Conservation (phyloP, 1,140 invertebrate species). For the Fopius arisanus region DNA sequence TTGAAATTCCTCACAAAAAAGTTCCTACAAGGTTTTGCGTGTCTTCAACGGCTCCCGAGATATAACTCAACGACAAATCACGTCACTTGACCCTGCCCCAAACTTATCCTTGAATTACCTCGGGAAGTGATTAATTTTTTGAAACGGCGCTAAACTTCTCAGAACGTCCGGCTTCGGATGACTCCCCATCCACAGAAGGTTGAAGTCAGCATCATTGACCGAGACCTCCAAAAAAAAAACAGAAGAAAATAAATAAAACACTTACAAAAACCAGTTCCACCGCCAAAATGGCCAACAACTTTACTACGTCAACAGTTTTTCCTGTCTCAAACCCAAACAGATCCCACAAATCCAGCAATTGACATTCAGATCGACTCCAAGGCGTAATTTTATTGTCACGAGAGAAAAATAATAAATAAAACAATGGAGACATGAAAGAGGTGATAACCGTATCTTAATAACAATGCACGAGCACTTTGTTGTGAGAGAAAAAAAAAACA, state of each 20-base stretch:
- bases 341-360: background rate
- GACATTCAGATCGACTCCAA: background rate
- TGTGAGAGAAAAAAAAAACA: background rate
- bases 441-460: background rate
- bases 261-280: background rate
- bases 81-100: constrained; percentile 24
- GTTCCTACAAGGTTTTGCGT: no score
- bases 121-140: constrained; percentile 94
- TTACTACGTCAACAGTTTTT: background rate
- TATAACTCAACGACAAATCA: background rate
- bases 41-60: no score
- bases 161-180: constrained; percentile 90
- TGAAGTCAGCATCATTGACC: constrained; percentile 76
- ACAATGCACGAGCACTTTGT: background rate
- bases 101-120: constrained; percentile 66
- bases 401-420: background rate
- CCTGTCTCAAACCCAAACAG: background rate
- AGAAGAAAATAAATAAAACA: background rate
- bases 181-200: constrained; percentile 89
- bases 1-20: no score
- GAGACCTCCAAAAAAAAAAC: constrained; percentile 52
- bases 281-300: no score
- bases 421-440: background rate
- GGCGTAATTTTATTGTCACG: background rate
- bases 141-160: constrained; percentile 80